Percentiles rank a stretch among this genome's conserved stretches.
Conservation (phyloP, 2,113 vertebrate genomes). For the Silurus asotus region DNA sequence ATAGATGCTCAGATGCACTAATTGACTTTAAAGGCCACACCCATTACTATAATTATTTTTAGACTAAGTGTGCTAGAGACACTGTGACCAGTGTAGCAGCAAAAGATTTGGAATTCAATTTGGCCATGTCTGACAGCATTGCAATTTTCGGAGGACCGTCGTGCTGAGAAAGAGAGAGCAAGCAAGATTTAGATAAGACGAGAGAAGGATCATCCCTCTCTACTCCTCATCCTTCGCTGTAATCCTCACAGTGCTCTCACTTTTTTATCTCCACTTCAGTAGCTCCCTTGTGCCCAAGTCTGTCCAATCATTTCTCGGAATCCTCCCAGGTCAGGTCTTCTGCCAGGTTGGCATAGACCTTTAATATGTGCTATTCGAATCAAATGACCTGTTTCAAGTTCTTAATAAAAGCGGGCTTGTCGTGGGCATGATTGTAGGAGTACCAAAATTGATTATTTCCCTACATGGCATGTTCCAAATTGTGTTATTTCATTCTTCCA, state of each 20-base stretch:
- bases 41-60: not conserved
- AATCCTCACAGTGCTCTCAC: slow-evolving; percentile 39
- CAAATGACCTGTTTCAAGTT: not conserved
- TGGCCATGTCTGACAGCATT: not conserved
- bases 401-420: not conserved
- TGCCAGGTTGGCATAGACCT: not conserved
- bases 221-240: slow-evolving; percentile 45
- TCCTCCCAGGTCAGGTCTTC: slow-evolving; percentile 39
- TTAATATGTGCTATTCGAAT: not conserved
- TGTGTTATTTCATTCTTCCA: not conserved
- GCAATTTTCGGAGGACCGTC: slow-evolving; percentile 27
- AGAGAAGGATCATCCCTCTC: slow-evolving; percentile 46
- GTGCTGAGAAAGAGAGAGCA: not conserved
- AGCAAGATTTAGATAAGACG: slow-evolving; percentile 6
- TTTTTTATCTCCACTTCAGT: slow-evolving; percentile 40
- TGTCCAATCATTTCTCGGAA: slow-evolving; percentile 31
- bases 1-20: not conserved
- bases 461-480: not conserved
- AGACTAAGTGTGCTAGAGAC: not conserved
- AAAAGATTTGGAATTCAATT: not conserved
- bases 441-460: not conserved
- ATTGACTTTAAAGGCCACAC: not conserved
- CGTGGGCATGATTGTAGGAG: too few relatives aligned
- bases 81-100: not conserved
- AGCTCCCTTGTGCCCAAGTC: slow-evolving; percentile 20